Percentiles rank a stretch among this genome's conserved stretches.
Conservation (phyloP, 37 sponge, comb jelly and placozoan genomes). For the Dysidea cf. avara region DNA sequence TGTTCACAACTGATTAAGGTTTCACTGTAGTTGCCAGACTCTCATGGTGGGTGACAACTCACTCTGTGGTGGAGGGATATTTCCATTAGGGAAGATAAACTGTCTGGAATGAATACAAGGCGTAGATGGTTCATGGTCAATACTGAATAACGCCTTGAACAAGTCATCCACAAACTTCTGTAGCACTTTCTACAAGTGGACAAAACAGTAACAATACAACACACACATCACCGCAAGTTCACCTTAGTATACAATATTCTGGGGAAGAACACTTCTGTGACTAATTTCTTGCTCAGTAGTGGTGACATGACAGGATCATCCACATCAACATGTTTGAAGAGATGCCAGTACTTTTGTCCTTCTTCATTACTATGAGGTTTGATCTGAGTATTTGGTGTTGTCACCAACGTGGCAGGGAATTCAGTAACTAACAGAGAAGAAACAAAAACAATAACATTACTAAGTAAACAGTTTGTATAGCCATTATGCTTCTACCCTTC, state of each 20-base stretch:
- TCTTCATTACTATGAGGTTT: too few relatives aligned
- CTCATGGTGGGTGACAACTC: too few relatives aligned
- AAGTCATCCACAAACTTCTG: slow-evolving; percentile 94
- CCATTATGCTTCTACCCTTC: too few relatives aligned
- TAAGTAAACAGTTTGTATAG: too few relatives aligned
- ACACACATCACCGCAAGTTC: background rate
- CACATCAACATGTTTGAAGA: slow-evolving; percentile 61
- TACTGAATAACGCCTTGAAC: slow-evolving; percentile 73
- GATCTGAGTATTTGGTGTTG: too few relatives aligned
- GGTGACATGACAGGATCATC: slow-evolving; percentile 52
- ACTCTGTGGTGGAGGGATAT: too few relatives aligned
- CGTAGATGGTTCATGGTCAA: slow-evolving; percentile 31
- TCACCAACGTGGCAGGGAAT: slow-evolving; percentile 46
- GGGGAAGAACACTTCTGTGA: slow-evolving; percentile 93
- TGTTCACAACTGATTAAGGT: too few relatives aligned
- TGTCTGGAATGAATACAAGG: too few relatives aligned
- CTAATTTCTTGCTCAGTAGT: slow-evolving; percentile 73
- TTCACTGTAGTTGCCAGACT: too few relatives aligned
- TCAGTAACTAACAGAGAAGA: slow-evolving; percentile 37
- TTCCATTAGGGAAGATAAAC: too few relatives aligned
- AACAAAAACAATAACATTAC: background rate
- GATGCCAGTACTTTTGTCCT: too few relatives aligned
- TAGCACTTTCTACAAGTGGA: slow-evolving; percentile 63
- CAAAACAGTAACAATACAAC: background rate
- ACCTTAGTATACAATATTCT: slow-evolving; percentile 97